Evolutionary conservation across 2,888 invertebrate species (phyloP).

Genomic region (Diabrotica balteata): DNA sequence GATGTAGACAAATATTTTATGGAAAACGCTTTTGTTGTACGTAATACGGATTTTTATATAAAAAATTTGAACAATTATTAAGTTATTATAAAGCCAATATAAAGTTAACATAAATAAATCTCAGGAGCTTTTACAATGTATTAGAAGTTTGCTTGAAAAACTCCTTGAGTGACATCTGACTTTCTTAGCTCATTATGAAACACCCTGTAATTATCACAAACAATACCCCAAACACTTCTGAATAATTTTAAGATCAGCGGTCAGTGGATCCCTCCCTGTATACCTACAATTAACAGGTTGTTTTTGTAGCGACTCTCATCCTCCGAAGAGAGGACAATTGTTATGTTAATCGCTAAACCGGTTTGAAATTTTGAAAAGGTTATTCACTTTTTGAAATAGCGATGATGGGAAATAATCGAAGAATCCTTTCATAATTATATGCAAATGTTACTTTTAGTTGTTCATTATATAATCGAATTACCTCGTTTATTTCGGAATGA

Average conservation of each 20-base stretch:
- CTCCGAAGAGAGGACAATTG: constrained; percentile 57
- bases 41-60: too few relatives aligned
- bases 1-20: too few relatives aligned
- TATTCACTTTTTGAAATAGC: constrained; percentile 59
- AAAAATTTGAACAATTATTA: too few relatives aligned
- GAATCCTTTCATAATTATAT: constrained; percentile 46
- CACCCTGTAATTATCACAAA: background rate
- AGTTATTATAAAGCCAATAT: too few relatives aligned
- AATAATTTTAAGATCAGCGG: constrained; percentile 7
- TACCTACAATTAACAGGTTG: constrained; percentile 59
- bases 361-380: constrained; percentile 60
- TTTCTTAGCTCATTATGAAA: too few relatives aligned
- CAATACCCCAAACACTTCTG: too few relatives aligned
- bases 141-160: too few relatives aligned
- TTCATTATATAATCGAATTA: constrained; percentile 53
- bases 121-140: too few relatives aligned
- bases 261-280: constrained; percentile 36
- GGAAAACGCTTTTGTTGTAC: too few relatives aligned
- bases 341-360: constrained; percentile 60
- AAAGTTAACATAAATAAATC: too few relatives aligned
- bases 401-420: constrained; percentile 48
- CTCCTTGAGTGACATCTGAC: too few relatives aligned
- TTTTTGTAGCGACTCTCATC: constrained; percentile 51
- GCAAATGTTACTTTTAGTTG: constrained; percentile 50
- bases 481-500: constrained; percentile 48